Base-by-base conservation (phyloP, 2,888 invertebrate genomes). In the Drosophila helvetica region DNA sequence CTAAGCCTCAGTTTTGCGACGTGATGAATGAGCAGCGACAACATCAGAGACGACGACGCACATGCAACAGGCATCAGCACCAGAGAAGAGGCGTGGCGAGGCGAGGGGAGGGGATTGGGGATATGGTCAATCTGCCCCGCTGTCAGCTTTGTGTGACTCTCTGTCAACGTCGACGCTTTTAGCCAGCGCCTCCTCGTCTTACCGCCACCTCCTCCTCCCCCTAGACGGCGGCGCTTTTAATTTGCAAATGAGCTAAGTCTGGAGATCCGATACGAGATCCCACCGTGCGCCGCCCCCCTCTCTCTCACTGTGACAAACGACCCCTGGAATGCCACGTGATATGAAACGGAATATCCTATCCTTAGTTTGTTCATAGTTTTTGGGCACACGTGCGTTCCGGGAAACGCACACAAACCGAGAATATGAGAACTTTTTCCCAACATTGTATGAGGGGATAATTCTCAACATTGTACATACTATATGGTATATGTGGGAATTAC, bases 71-170 rank as follows among this genome's bases (percentile, higher is more conserved):
- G 68, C 63, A 61, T 67, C 67, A 59, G 67, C 30, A 38, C 15
- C 9, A 19, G 43, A 5, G 22, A 3, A 22, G 22, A 22, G 22
- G 22, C 38, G 65, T 25, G 33, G 54, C 38, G 65, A 33, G 33
- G 54, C 33, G 30, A 22, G 43, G 33, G 10, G 1, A 45, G 15
- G 15, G 50, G 59, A 33, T 25, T 25, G 27, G 27, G 27, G 7
- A 8, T 27, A 27, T 56, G 68, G 69, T 64, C 53, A 47, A 54
- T 64, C 64, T 55, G 68, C 27, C 74, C 66, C 70, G 65, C 73
- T 73, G 82, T 82, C 85, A 78, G 85, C 82, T 82, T 82, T 85
- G 83, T 82, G 78, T 72, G 79, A 83, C 81, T 83, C 81, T 83
- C 84, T 80, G 81, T 83, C 81, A 74, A 75, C 78, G 85, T 64